phyloP scores from a whole-genome alignment of 2,888 invertebrate species.

The Melitaea athalia region DNA sequence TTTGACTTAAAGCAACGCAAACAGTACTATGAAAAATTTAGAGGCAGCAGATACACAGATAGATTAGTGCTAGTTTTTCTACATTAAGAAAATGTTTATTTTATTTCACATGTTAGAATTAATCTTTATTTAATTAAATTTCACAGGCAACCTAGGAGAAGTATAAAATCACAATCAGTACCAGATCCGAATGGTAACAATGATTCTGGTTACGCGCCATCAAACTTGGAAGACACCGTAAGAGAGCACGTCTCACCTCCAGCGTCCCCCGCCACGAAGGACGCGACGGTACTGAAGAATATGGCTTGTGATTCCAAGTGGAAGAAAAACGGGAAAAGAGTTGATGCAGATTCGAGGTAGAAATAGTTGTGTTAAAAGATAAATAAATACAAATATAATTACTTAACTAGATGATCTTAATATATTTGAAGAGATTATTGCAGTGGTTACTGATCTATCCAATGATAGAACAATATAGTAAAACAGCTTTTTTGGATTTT shows the following conservation, averaged over 20 bases:
- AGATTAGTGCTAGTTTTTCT: no score
- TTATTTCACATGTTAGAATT: not conserved
- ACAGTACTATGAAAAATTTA: no score
- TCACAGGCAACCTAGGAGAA: slow-evolving; percentile 60
- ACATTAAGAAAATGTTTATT: not conserved
- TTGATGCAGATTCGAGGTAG: slow-evolving; percentile 67
- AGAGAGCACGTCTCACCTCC: slow-evolving; percentile 83
- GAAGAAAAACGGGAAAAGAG: slow-evolving; percentile 74
- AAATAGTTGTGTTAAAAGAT: not conserved
- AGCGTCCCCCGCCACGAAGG: slow-evolving; percentile 74
- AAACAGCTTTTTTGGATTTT: no score
- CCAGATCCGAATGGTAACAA: slow-evolving; percentile 91
- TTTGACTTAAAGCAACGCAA: no score
- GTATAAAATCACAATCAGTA: slow-evolving; percentile 66
- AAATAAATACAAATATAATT: not conserved
- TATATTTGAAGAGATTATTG: no score
- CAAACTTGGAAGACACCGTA: slow-evolving; percentile 80
- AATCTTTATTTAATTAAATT: slow-evolving; percentile 6
- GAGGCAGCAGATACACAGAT: no score
- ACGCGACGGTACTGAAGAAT: slow-evolving; percentile 68
- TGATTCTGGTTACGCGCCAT: slow-evolving; percentile 91
- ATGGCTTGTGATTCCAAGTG: slow-evolving; percentile 64
- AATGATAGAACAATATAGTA: no score
- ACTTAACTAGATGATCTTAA: not conserved
- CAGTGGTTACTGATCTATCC: no score